Conservation (phyloP, 2,797 vertebrate species). For the Thalassophryne amazonica region DNA sequence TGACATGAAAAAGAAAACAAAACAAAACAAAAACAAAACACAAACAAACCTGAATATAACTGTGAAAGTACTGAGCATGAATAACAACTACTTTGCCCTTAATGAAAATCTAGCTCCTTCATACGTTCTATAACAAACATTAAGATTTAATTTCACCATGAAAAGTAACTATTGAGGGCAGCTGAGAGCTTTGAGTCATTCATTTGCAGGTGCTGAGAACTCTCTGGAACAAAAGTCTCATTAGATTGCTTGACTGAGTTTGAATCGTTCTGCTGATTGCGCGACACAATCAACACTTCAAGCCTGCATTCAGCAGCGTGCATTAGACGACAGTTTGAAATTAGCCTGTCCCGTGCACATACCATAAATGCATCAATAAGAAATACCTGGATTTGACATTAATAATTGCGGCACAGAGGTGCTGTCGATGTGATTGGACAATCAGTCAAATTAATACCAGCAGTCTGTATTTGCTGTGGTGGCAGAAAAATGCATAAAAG, state of each 20-base stretch:
- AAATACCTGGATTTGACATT: slow-evolving; percentile 21
- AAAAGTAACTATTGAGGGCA: slow-evolving; percentile 1
- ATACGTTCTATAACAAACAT: slow-evolving; percentile 25
- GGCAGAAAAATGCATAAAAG: not conserved
- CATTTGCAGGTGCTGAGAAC: slow-evolving; percentile 9
- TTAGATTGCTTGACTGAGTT: slow-evolving; percentile 28
- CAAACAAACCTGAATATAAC: no score
- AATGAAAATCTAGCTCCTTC: not conserved
- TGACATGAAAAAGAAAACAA: no score
- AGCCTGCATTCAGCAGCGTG: slow-evolving; percentile 39
- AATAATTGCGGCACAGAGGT: not conserved
- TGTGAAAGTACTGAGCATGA: no score
- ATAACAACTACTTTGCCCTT: no score
- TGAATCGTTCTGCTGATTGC: slow-evolving; percentile 40
- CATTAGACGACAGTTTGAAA: slow-evolving; percentile 26
- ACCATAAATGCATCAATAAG: slow-evolving; percentile 7
- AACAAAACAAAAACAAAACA: no score
- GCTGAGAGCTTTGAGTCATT: slow-evolving; percentile 23
- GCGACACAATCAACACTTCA: slow-evolving; percentile 40
- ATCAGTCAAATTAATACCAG: slow-evolving; percentile 11
- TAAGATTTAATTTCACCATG: slow-evolving; percentile 11
- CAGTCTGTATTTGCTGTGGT: not conserved
- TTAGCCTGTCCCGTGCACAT: not conserved
- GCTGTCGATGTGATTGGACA: slow-evolving; percentile 3
- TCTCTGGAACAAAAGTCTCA: slow-evolving; percentile 17